Base-by-base conservation (phyloP, 2,797 vertebrate species). In the Phoxinus dragarum region DNA sequence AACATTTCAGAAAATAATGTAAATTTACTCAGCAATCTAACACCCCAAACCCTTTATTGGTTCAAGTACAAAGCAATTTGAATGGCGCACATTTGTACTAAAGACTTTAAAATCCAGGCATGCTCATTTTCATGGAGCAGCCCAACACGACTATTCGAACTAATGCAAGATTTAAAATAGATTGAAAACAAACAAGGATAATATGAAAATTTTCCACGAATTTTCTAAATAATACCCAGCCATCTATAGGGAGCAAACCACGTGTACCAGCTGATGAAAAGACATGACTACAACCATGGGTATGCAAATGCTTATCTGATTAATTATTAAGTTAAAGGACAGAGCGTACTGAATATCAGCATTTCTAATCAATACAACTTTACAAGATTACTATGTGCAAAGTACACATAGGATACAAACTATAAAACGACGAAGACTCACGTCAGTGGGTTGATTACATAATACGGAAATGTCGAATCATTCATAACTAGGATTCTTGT, bases 1-100 rank as follows among this genome's bases (percentile, higher is more conserved):
- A 91, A 98, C 97, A 98, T 95, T 97, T 95, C 96, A 96, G 95
- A 89, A 89, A 91, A 94, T 87, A 94, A 93, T 96, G 95, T 95
- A 96, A 91, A 88, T 84, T 92, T 91, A 84, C 75, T 88, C 88
- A 89, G 79, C 82, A 88, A 79, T 88, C 88, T 89, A 90, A 88
- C 79, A 90, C 84, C 88, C 86, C 80, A 87, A 74, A 69, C 88
- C 88, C 87, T 88, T 88, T 88, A 86, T 88, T 88, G 17, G 36
- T 86, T 59, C 86, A 82, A 83, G 61, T 40, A 89, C 86, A 89
- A 38, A 90, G 84, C 74, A 86, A 82, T 75, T 72, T n/a, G 42
- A 93, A 68, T 34, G 49, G 74, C 74, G 81, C 86, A 87, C 78
- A 85, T 64, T 67, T 84, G 72, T 49, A 67, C 69, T 77, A 84